Evolutionary conservation across 2,797 vertebrate genomes (phyloP).

Genomic region (Artibeus jamaicensis): DNA sequence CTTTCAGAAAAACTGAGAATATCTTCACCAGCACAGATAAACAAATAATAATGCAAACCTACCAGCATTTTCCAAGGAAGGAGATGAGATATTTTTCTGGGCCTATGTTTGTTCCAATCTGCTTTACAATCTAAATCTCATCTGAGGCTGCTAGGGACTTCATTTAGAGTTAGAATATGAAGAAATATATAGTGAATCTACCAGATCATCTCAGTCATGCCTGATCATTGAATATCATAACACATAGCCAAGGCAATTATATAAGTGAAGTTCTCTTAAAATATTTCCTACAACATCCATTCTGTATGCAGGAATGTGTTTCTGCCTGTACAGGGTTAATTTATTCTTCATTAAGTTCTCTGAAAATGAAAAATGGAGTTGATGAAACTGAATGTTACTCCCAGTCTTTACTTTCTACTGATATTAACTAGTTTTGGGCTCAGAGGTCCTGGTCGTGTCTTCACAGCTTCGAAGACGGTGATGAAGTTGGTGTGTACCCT

Average conservation of each 20-base stretch:
- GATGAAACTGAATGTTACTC: neutral
- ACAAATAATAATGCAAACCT: neutral
- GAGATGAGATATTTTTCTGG: neutral
- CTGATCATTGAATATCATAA: neutral
- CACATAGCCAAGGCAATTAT: neutral
- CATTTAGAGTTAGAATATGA: neutral
- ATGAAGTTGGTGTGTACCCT: neutral
- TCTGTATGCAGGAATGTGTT: neutral
- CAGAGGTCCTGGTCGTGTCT: neutral
- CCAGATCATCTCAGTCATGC: neutral
- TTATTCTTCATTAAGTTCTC: slow-evolving; percentile 9
- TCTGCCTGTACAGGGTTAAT: neutral
- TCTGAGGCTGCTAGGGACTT: neutral
- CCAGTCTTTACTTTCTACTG: neutral
- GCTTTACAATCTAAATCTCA: slow-evolving; percentile 22
- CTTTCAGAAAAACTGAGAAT: slow-evolving; percentile 9
- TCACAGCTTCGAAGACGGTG: neutral
- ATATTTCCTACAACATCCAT: neutral
- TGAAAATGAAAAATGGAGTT: neutral
- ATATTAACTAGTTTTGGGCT: neutral
- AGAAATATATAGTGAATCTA: neutral
- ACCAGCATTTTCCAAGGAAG: neutral
- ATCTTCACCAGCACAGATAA: neutral
- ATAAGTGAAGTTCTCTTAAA: slow-evolving; percentile 4
- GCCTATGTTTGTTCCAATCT: neutral